A percentile compares a stretch with the other conserved stretches of the same genome.
Conservation (phyloP, 2,888 invertebrate species). For the Caenorhabditis imperialis region DNA sequence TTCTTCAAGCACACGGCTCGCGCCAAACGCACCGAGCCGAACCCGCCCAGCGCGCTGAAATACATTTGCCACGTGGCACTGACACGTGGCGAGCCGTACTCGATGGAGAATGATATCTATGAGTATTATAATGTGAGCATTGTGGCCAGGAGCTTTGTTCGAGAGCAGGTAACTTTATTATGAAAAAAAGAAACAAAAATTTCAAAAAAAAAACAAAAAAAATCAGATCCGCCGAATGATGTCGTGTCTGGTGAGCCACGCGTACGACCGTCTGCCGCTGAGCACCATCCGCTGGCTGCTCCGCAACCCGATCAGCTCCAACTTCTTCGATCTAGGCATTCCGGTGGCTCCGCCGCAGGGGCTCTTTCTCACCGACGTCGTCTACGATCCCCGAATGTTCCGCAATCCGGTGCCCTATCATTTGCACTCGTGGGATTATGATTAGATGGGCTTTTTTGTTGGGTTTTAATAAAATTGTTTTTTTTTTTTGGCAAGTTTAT, state of each 20-base stretch:
- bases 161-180: conserved; percentile 67
- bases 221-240: conserved; percentile 72
- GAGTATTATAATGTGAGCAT: conserved; percentile 72
- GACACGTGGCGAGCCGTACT: conserved; percentile 59
- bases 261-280: conserved; percentile 55
- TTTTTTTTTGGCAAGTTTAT: too few relatives aligned
- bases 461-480: too few relatives aligned
- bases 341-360: conserved; percentile 68
- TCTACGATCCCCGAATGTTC: conserved; percentile 67
- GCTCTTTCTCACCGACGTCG: conserved; percentile 69
- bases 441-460: conserved; percentile 10
- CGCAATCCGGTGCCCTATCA: conserved; percentile 64
- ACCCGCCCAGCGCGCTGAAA: conserved; percentile 55
- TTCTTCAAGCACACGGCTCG: conserved; percentile 70
- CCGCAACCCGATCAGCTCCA: conserved; percentile 62
- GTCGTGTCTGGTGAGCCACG: conserved; percentile 64
- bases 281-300: conserved; percentile 63
- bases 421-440: conserved; percentile 67
- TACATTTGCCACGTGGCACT: conserved; percentile 56
- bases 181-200: too few relatives aligned
- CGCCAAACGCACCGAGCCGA: conserved; percentile 59
- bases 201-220: too few relatives aligned
- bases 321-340: conserved; percentile 61
- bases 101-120: conserved; percentile 62
- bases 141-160: conserved; percentile 65